Evolutionary conservation across 2,113 vertebrate species (phyloP), one percentile per base, ranked within the genome.

Genomic region (Polyodon spathula): DNA sequence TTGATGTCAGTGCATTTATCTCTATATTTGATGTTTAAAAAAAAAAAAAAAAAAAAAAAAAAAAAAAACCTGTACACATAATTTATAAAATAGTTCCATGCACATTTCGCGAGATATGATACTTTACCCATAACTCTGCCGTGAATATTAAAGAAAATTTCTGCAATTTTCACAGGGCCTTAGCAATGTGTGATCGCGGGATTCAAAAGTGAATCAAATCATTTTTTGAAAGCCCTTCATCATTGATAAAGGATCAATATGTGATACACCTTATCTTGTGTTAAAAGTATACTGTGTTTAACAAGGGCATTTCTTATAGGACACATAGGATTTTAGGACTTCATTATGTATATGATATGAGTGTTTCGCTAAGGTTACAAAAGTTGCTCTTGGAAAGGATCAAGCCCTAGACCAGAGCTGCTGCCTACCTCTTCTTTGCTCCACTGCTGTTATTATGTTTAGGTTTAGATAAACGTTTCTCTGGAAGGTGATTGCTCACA

Each of bases 391-490:
- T 92, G 91, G 91, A 75, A 55, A 66, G 40, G 86, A 92, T 92
- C 86, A 93, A 89, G 86, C 83, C 74, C 64, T 58, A 64, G 58
- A 62, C 78, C 79, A 78, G 67, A 70, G 74, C 62, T 27, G 27
- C 27, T 73, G 75, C 73, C 86, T 86, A 84, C 76, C 66, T 78
- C 75, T 72, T 75, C 76, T 79, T 84, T 73, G 75, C 79, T 81
- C 81, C 61, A 66, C 82, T 81, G 78, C 78, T 88, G 85, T 88
- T 91, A 85, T 84, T 90, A 82, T 90, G 78, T 81, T 92, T 88
- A 77, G 83, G 73, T 88, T 89, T 84, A 90, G 84, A 92, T 91
- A 90, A 93, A 91, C 89, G 87, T 78, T 74, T 80, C 27, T 85
- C 66, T 80, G 81, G 84, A 86, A 83, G 84, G 79, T 71, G 83